Evolutionary conservation across 2,797 vertebrate genomes (phyloP), one percentile per base, ranked within the genome.

Genomic region (Catostomus latipinnis): DNA sequence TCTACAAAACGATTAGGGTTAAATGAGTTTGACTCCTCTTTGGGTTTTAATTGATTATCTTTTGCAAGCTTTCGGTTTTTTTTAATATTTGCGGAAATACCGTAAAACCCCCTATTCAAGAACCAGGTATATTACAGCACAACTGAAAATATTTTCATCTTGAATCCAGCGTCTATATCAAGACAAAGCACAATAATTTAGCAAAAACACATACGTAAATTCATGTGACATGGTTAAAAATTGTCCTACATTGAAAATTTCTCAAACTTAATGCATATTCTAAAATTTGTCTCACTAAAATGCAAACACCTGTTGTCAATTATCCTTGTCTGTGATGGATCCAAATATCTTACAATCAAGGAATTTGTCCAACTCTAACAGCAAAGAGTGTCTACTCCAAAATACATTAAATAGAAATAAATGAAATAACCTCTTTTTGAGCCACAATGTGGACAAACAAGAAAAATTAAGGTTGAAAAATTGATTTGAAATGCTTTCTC

Each of bases 321-420:
- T 89, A 89, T 14, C 13, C n/a, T 54, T 60, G 54, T 56, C 53
- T 81, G 34, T 43, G 18, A 34, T 46, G 34, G 71, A 63, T 85
- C 87, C 85, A 88, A 88, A 89, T 89, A 87, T 87, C 81, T 88
- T 80, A 86, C 80, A 91, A 91, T 91, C 83, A 90, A 80, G 73
- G 11, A 84, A 22, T 81, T 78, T 83, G 85, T 8, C 34, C 7
- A 1, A 56, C 22, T 90, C 86, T 86, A 89, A 67, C 48, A 52
- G 81, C 65, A 82, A 83, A 78, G 56, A 49, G 86, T 81, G 53
- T 68, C 81, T 75, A 34, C 2, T 52, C 1, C 63, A 56, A 74
- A 82, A 73, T 50, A 74, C 76, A 62, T 72, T 67, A 60, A 49
- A 62, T 84, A 0, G 8, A 67, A 88, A 88, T 78, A 74, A 1